Evolutionary conservation across 2,888 invertebrate species (phyloP).

Genomic region (Nezara viridula): DNA sequence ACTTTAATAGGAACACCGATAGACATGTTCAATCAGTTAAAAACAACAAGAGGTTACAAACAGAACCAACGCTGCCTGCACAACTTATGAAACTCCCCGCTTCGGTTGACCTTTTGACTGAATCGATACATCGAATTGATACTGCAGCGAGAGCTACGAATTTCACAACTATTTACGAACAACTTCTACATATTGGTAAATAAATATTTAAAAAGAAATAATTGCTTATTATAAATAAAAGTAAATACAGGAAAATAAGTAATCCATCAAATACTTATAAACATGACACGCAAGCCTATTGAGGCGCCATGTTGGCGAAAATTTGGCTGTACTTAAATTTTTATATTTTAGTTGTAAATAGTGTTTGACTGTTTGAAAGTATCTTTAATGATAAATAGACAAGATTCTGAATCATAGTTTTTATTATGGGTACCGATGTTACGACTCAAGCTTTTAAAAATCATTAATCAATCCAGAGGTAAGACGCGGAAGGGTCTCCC

Average conservation of each 20-base stretch:
- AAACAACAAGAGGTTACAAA: conserved; percentile 25
- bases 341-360: no score
- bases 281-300: no score
- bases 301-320: no score
- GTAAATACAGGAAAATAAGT: background rate
- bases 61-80: background rate
- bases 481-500: no score
- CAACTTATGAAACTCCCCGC: background rate
- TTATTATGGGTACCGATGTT: no score
- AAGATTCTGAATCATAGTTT: no score
- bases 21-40: conserved; percentile 78
- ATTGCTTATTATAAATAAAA: background rate
- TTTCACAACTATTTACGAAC: background rate
- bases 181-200: background rate
- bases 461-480: no score
- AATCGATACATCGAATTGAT: conserved; percentile 47
- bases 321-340: no score
- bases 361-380: no score
- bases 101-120: background rate
- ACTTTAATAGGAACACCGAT: conserved; percentile 99
- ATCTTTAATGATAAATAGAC: no score
- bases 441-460: no score
- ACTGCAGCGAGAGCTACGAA: background rate
- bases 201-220: background rate
- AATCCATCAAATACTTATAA: no score